phyloP scores from a whole-genome alignment of 64 coral and sea anemone genomes.

The Catalaphyllia jardinei region DNA sequence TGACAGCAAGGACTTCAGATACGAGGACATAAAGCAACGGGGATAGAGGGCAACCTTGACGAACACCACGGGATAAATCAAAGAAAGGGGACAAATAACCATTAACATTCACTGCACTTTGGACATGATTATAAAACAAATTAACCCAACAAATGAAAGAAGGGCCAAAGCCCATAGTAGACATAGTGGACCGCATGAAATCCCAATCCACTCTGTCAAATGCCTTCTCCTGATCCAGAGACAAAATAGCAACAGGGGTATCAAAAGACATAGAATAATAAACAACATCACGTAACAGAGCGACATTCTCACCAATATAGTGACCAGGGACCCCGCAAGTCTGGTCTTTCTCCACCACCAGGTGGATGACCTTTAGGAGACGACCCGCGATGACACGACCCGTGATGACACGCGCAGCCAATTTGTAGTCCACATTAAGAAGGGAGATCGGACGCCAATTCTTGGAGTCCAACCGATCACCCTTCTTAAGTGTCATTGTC shows the following conservation, averaged over 20 bases:
- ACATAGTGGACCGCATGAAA: not conserved
- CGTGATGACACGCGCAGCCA: too few species aligned
- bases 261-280: not conserved
- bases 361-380: too few species aligned
- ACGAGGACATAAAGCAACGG: not conserved
- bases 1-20: not conserved
- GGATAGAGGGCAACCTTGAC: not conserved
- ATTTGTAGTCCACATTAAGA: constrained; percentile 20
- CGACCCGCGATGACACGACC: too few species aligned
- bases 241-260: not conserved
- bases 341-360: too few species aligned
- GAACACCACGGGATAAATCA: not conserved
- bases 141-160: constrained; percentile 17
- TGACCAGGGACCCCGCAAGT: constrained; percentile 21
- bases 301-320: constrained; percentile 36
- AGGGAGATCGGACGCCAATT: constrained; percentile 52
- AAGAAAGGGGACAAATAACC: constrained; percentile 22
- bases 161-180: not conserved
- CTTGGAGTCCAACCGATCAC: not conserved
- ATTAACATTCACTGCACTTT: constrained; percentile 33
- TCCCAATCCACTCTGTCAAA: constrained; percentile 52
- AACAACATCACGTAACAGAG: not conserved
- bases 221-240: constrained; percentile 53
- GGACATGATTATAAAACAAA: constrained; percentile 8
- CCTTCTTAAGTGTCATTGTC: too few species aligned